Conservation (phyloP, 1,140 invertebrate genomes). For the Listronotus bonariensis region DNA sequence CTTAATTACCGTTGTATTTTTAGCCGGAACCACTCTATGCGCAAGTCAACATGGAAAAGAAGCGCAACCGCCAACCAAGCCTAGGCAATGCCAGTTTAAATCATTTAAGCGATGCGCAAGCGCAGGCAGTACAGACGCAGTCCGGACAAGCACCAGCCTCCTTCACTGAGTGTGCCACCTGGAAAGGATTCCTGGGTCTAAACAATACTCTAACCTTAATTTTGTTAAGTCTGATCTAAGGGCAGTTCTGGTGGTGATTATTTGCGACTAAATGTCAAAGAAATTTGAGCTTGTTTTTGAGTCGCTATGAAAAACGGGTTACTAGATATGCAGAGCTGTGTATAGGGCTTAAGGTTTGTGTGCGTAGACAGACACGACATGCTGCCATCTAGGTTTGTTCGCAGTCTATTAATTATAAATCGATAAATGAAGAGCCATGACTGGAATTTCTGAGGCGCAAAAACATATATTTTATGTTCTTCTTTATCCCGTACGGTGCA, state of each 20-base stretch:
- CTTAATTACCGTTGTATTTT: slow-evolving; percentile 52
- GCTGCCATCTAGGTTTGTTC: no score
- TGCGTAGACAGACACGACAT: no score
- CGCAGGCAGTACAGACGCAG: slow-evolving; percentile 3
- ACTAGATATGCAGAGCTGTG: no score
- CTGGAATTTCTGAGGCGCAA: background rate
- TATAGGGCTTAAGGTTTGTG: no score
- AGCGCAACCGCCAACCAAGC: slow-evolving; percentile 66
- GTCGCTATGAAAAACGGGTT: no score
- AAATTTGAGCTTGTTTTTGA: no score
- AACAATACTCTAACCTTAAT: slow-evolving; percentile 1
- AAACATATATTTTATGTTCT: background rate
- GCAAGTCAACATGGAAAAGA: slow-evolving; percentile 80
- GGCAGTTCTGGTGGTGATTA: no score
- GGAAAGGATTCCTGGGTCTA: slow-evolving; percentile 56
- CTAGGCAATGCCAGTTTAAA: slow-evolving; percentile 50
- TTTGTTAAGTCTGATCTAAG: slow-evolving; percentile 20
- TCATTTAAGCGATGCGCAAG: slow-evolving; percentile 43
- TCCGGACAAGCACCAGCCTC: slow-evolving; percentile 30
- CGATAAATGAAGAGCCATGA: no score
- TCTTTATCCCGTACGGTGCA: no score
- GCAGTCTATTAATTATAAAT: no score
- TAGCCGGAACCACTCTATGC: slow-evolving; percentile 77
- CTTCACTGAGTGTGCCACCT: slow-evolving; percentile 45
- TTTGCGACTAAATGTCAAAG: no score